Evolutionary conservation across 2,888 invertebrate genomes (phyloP).

Genomic region (Alentia gelatinosa): DNA sequence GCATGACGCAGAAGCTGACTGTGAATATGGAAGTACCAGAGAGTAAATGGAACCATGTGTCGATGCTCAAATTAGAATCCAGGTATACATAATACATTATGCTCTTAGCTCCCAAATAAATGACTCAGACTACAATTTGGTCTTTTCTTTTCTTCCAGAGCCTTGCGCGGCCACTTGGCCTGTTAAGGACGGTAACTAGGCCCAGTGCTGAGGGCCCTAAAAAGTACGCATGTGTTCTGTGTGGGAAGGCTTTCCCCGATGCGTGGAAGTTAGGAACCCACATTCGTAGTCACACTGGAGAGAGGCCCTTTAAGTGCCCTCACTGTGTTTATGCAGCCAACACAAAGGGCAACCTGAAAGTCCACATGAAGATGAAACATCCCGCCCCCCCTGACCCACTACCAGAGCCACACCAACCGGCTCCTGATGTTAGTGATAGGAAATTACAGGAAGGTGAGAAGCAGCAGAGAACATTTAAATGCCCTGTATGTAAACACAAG

Average conservation of each 20-base stretch:
- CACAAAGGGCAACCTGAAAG: conserved; percentile 28
- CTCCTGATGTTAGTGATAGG: too few species aligned
- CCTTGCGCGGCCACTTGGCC: background rate
- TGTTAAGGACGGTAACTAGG: too few species aligned
- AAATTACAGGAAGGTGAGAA: conserved; percentile 17
- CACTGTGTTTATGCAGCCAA: background rate
- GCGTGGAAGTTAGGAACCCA: background rate
- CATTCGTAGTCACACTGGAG: conserved; percentile 36
- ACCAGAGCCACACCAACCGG: background rate
- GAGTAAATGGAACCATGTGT: too few species aligned
- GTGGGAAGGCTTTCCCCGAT: conserved; percentile 24
- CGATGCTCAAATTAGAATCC: too few species aligned
- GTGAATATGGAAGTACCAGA: too few species aligned
- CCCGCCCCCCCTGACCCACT: background rate
- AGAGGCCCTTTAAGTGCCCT: conserved; percentile 19
- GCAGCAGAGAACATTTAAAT: conserved; percentile 22
- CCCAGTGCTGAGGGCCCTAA: background rate
- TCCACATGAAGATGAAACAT: background rate
- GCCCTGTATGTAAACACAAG: background rate
- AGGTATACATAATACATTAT: too few species aligned
- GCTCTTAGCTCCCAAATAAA: too few species aligned
- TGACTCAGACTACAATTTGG: background rate
- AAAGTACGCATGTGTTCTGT: background rate
- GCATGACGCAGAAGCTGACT: too few species aligned
- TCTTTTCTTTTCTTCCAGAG: background rate